Percentiles rank a stretch among this genome's conserved stretches.
These are phyloP conservation scores for Triplophysa rosa DNA, from an alignment of 2,113 vertebrate genomes.

Conservation along the genomic window DNA sequence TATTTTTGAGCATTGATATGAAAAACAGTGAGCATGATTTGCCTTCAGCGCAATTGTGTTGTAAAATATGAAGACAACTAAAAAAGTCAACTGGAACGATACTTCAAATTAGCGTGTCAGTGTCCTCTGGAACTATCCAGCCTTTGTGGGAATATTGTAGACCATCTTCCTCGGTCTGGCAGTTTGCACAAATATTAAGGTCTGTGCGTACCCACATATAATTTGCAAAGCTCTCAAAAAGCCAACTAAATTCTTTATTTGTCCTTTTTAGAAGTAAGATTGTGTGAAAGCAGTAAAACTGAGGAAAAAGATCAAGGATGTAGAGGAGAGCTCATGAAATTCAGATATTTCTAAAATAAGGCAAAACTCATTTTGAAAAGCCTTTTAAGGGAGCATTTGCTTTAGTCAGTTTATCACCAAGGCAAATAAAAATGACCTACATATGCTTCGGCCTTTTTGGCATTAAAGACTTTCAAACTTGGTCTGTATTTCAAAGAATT, in stretches of 20 bases:
- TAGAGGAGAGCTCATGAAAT: background rate
- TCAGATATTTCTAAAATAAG: background rate
- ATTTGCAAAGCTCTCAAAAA: slow-evolving; percentile 34
- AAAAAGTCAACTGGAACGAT: slow-evolving; percentile 30
- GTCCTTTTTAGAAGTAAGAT: slow-evolving; percentile 16
- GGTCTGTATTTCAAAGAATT: slow-evolving; percentile 27
- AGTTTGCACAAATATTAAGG: slow-evolving; percentile 24
- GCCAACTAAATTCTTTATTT: background rate
- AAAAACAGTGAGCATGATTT: slow-evolving; percentile 28
- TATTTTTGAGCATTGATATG: slow-evolving; percentile 13
- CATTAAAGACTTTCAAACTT: slow-evolving; percentile 32
- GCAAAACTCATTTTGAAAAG: background rate
- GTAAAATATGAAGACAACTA: slow-evolving; percentile 41
- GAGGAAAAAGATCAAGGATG: background rate
- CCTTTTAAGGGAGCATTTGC: slow-evolving; percentile 1
- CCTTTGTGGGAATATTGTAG: slow-evolving; percentile 36
- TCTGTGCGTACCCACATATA: slow-evolving; percentile 11
- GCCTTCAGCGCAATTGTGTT: slow-evolving; percentile 36
- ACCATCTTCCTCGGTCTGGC: slow-evolving; percentile 39
- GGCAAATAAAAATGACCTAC: slow-evolving; percentile 21
- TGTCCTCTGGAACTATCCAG: slow-evolving; percentile 42
- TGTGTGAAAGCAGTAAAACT: background rate
- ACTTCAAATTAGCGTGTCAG: slow-evolving; percentile 45
- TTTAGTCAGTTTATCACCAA: slow-evolving; percentile 29
- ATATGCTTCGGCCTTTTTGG: slow-evolving; percentile 5